Conservation (phyloP, 2,797 vertebrate genomes). For the Rhinichthys osculus region DNA sequence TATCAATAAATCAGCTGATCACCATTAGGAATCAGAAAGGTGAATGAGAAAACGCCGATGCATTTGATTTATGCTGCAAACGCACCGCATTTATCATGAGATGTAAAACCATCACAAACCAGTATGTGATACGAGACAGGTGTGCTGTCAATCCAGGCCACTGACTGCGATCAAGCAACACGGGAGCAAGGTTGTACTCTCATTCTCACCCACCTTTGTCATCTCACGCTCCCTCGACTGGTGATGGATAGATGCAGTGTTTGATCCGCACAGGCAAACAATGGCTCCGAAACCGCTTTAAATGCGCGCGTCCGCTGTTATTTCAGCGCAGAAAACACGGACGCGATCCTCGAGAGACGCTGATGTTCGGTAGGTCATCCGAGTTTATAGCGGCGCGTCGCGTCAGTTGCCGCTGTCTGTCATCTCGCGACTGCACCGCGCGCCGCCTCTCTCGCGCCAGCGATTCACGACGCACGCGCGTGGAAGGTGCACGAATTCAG, state of each 20-base stretch:
- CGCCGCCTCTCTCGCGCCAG: conserved; percentile 6
- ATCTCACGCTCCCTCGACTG: conserved; percentile 44
- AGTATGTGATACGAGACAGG: neutral
- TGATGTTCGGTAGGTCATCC: conserved; percentile 9
- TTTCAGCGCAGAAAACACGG: neutral
- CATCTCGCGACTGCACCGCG: conserved; percentile 21
- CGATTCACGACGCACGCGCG: conserved; percentile 29
- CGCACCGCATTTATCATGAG: neutral
- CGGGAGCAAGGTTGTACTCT: neutral
- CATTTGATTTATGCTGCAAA: neutral
- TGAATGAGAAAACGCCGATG: neutral
- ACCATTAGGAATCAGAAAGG: neutral
- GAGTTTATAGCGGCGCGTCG: neutral
- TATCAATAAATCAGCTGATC: neutral
- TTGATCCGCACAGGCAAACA: conserved; percentile 9
- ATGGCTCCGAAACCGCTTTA: neutral
- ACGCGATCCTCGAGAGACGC: neutral
- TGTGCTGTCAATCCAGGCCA: conserved; percentile 8
- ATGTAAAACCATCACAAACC: neutral
- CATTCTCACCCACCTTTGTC: conserved; percentile 52
- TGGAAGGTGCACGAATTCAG: neutral
- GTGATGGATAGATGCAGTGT: conserved; percentile 7
- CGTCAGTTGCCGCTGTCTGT: neutral
- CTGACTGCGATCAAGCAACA: neutral
- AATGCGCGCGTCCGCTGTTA: neutral